These are phyloP conservation scores for Avahi laniger DNA, from an alignment of 2,797 vertebrate species.

Conservation along the genomic window DNA sequence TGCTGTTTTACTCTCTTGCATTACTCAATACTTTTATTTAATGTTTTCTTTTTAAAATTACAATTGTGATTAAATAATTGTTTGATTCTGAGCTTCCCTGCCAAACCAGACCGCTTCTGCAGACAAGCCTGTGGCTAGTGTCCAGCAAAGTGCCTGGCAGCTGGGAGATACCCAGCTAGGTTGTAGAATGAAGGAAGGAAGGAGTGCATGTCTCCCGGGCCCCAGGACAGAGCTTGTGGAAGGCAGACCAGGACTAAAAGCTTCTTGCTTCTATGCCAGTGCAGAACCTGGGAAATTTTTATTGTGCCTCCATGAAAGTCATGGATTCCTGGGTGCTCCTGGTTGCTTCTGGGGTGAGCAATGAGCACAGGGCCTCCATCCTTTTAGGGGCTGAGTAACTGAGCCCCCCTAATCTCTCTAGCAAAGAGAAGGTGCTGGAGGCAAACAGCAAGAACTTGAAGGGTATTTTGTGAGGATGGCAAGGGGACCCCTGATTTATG, in stretches of 20 bases:
- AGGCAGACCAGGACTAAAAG: background rate
- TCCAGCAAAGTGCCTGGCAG: background rate
- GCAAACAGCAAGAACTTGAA: conserved; percentile 18
- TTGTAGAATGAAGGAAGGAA: background rate
- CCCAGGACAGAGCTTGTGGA: rapidly evolving
- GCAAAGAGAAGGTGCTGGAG: background rate
- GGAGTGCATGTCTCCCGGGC: background rate
- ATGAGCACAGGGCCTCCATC: background rate
- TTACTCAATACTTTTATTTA: background rate
- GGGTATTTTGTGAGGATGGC: background rate
- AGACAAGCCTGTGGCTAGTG: background rate
- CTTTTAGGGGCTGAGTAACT: background rate
- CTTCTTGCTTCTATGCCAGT: background rate
- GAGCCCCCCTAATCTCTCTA: background rate
- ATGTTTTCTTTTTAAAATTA: background rate
- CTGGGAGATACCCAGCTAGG: rapidly evolving
- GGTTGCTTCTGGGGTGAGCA: background rate
- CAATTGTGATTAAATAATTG: background rate
- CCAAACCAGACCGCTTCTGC: background rate
- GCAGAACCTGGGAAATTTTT: background rate
- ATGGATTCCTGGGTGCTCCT: background rate
- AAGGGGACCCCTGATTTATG: background rate
- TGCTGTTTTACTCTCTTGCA: background rate
- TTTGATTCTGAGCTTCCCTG: background rate
- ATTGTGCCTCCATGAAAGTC: background rate